Evolutionary conservation across 2,888 invertebrate genomes (phyloP).

Genomic region (Chrysolina oricalcia): DNA sequence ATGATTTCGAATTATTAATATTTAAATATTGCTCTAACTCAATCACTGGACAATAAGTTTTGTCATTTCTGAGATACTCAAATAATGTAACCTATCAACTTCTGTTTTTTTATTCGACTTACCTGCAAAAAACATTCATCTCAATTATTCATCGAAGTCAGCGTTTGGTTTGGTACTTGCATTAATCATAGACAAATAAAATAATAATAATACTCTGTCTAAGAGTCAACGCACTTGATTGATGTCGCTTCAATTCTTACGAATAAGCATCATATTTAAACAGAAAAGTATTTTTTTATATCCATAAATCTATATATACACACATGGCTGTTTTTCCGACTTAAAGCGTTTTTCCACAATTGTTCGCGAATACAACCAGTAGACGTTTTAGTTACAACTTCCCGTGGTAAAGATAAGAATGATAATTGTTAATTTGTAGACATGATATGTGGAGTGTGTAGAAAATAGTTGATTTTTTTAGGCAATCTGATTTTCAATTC

Average conservation of each 20-base stretch:
- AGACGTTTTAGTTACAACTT: no score
- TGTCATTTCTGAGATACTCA: background rate
- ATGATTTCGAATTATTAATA: background rate
- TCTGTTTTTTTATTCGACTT: background rate
- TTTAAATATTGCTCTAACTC: background rate
- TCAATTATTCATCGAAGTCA: no score
- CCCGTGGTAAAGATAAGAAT: background rate
- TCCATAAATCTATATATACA: no score
- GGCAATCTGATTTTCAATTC: background rate
- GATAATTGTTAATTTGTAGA: background rate
- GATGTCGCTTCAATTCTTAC: no score
- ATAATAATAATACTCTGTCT: no score
- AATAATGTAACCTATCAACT: background rate
- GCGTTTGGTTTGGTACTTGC: no score
- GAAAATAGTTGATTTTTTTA: background rate
- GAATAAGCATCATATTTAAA: no score
- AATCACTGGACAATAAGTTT: background rate
- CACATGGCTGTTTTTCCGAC: no score
- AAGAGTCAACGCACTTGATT: no score
- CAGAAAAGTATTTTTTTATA: no score
- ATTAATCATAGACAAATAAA: no score
- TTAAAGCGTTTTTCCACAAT: background rate
- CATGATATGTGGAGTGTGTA: constrained; percentile 3
- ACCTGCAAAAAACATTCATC: background rate
- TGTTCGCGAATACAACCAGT: no score